Percentiles rank a stretch among this genome's conserved stretches.
phyloP scores from a whole-genome alignment of 2,888 invertebrate genomes.

The Diadromus collaris region DNA sequence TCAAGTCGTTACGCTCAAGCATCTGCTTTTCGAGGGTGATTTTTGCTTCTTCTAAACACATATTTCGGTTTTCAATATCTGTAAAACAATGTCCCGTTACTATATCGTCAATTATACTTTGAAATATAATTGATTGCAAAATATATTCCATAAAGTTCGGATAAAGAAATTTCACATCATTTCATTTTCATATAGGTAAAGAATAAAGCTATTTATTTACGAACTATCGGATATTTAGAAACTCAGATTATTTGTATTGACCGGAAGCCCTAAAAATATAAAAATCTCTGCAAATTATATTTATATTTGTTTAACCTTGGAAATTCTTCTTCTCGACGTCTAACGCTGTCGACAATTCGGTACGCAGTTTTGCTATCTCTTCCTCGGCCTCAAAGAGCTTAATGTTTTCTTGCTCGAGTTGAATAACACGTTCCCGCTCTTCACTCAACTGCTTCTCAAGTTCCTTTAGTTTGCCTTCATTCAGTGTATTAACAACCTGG shows the following conservation, averaged over 20 bases:
- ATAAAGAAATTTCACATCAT: too few relatives aligned
- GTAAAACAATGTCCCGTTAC: conserved; percentile 19
- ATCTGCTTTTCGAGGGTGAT: conserved; percentile 76
- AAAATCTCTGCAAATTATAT: neutral
- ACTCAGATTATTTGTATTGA: neutral
- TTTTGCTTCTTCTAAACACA: conserved; percentile 76
- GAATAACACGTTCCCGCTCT: conserved; percentile 80
- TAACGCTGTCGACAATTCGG: conserved; percentile 80
- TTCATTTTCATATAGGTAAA: too few relatives aligned
- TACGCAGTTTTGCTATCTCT: conserved; percentile 83
- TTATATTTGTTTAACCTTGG: conserved; percentile 63
- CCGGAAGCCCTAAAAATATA: too few relatives aligned
- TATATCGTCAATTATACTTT: neutral
- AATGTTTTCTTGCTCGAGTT: conserved; percentile 81
- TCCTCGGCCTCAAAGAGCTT: conserved; percentile 85
- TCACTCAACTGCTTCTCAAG: conserved; percentile 80
- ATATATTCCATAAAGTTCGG: neutral
- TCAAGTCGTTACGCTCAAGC: conserved; percentile 69
- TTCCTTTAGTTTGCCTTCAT: conserved; percentile 80
- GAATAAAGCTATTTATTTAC: too few relatives aligned
- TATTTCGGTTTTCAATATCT: conserved; percentile 72
- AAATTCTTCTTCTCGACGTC: conserved; percentile 60
- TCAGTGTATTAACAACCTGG: conserved; percentile 80
- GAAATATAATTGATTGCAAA: neutral
- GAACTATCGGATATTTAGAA: too few relatives aligned